Evolutionary conservation across 2,113 vertebrate species (phyloP).

Genomic region (Pollachius pollachius): DNA sequence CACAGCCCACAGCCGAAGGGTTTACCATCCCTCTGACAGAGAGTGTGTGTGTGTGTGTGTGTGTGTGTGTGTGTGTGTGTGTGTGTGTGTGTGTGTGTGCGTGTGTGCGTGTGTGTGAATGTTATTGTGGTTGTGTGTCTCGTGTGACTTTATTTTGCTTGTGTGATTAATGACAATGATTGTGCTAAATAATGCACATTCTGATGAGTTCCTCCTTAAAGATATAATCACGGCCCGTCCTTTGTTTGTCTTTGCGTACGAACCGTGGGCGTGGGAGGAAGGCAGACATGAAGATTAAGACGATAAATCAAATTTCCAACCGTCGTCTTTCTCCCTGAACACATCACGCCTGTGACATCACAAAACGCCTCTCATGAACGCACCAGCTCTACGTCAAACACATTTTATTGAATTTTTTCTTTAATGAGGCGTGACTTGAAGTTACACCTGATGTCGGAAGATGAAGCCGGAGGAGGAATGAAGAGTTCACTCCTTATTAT

Average conservation of each 20-base stretch:
- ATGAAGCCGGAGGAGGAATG: not conserved
- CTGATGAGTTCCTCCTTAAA: not conserved
- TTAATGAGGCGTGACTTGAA: not conserved
- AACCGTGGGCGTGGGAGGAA: not conserved
- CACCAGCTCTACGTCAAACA: not conserved
- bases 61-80: not conserved
- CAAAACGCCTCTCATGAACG: not conserved
- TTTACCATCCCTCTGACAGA: not conserved
- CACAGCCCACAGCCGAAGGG: not conserved
- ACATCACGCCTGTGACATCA: not conserved
- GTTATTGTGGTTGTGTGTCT: too few species aligned
- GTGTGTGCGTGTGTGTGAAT: not conserved
- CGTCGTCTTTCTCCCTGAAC: not conserved
- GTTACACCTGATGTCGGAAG: not conserved
- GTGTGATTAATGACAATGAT: conserved; percentile 3
- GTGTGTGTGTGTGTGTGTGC: too few species aligned
- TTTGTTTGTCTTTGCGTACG: not conserved
- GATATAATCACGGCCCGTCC: not conserved
- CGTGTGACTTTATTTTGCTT: not conserved
- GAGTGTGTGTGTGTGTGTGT: not conserved
- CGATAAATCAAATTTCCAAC: not conserved
- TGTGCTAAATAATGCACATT: not conserved
- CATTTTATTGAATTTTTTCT: not conserved
- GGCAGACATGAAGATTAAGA: not conserved
- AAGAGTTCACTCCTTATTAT: not conserved